Percentiles rank a stretch among this genome's conserved stretches.
These are phyloP conservation scores for Chymomyza caudatula DNA, from an alignment of 2,888 invertebrate species.

Conservation along the genomic window DNA sequence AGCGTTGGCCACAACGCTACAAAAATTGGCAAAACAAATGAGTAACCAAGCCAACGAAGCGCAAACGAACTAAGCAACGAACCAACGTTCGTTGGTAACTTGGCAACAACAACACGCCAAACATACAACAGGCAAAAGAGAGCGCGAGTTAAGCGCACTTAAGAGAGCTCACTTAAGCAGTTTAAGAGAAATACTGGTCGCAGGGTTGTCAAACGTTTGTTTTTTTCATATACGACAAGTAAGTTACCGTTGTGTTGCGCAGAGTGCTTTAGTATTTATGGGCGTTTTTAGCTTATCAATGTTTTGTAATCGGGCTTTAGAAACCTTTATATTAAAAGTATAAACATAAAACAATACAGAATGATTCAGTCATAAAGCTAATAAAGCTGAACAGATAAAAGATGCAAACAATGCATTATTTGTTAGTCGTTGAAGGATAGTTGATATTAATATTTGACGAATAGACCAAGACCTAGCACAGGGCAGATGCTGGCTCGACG, in stretches of 20 bases:
- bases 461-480: too few relatives aligned
- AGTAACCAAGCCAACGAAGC: conserved; percentile 61
- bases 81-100: conserved; percentile 32
- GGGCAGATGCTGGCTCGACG: too few relatives aligned
- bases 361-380: neutral
- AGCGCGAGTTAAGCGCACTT: neutral
- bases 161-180: neutral
- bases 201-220: conserved; percentile 31
- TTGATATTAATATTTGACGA: too few relatives aligned
- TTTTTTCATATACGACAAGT: neutral
- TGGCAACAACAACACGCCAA: conserved; percentile 54
- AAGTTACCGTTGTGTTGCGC: neutral
- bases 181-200: neutral
- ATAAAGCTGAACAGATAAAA: too few relatives aligned
- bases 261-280: neutral
- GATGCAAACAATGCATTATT: too few relatives aligned
- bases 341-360: neutral
- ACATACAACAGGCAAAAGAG: neutral
- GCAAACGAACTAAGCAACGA: conserved; percentile 28
- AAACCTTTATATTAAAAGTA: neutral
- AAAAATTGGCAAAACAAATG: conserved; percentile 70
- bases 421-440: too few relatives aligned
- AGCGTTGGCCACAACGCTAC: conserved; percentile 43
- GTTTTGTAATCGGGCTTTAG: neutral
- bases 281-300: neutral